A percentile compares a stretch with the other conserved stretches of the same genome.
These are phyloP conservation scores for Tinea semifulvella DNA, from an alignment of 2,888 invertebrate species.

Conservation along the genomic window DNA sequence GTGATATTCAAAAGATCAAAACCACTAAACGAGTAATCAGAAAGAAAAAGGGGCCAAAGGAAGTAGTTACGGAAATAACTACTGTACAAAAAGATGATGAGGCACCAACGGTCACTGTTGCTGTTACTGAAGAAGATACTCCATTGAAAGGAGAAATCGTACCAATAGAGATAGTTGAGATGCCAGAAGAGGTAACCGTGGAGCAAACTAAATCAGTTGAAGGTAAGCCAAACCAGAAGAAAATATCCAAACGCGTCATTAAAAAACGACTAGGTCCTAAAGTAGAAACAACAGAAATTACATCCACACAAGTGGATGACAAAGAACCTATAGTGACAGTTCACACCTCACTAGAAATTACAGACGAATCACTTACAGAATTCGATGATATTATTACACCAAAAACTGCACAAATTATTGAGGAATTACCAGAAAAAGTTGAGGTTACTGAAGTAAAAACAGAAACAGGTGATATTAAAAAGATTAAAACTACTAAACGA, in stretches of 20 bases:
- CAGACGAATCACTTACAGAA: constrained; percentile 31
- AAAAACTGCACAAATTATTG: constrained; percentile 21
- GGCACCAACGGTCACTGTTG: constrained; percentile 24
- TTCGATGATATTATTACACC: constrained; percentile 32
- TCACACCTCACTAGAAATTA: no score
- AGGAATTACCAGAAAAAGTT: constrained; percentile 35
- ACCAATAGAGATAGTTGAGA: constrained; percentile 26
- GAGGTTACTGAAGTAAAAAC: constrained; percentile 31
- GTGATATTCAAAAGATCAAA: constrained; percentile 14
- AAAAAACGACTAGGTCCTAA: constrained; percentile 32
- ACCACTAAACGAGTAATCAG: constrained; percentile 22
- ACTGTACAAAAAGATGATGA: constrained; percentile 27
- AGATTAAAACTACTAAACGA: constrained; percentile 26
- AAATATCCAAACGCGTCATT: constrained; percentile 35
- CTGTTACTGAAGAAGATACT: constrained; percentile 19
- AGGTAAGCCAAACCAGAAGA: constrained; percentile 20
- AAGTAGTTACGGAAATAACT: no score
- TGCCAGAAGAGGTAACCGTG: constrained; percentile 23
- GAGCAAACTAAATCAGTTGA: constrained; percentile 17
- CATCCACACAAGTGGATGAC: constrained; percentile 43
- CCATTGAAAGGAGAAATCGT: constrained; percentile 23
- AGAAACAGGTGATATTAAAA: constrained; percentile 18
- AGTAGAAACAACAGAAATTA: constrained; percentile 20
- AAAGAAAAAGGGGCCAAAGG: constrained; percentile 32
- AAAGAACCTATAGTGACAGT: constrained; percentile 28